These are phyloP conservation scores for Triplophysa yarkandensis DNA, from an alignment of 2,797 vertebrate species.

Conservation along the genomic window DNA sequence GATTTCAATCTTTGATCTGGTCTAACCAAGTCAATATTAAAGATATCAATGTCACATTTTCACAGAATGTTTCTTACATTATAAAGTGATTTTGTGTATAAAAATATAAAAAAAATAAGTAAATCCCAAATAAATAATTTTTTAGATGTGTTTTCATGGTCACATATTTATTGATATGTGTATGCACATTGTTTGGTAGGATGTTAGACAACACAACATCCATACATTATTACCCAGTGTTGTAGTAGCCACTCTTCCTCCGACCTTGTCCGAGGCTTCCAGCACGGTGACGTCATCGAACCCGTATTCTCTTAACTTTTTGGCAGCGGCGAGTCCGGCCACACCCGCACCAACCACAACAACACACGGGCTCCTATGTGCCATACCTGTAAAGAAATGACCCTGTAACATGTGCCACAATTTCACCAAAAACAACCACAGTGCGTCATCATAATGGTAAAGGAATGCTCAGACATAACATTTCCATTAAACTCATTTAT, in stretches of 20 bases:
- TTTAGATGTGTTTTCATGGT: too few relatives aligned
- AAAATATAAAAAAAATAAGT: too few relatives aligned
- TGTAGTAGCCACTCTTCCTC: conserved; percentile 56
- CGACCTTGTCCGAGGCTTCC: conserved; percentile 52
- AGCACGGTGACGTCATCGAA: conserved; percentile 58
- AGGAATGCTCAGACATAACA: neutral
- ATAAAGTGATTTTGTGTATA: too few relatives aligned
- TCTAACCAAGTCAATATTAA: too few relatives aligned
- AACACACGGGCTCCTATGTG: conserved; percentile 44
- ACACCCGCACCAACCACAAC: conserved; percentile 60
- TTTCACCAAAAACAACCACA: neutral
- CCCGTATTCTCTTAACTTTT: conserved; percentile 49
- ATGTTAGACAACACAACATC: neutral
- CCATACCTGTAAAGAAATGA: conserved; percentile 18
- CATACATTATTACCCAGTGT: conserved; percentile 48
- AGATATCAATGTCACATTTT: too few relatives aligned
- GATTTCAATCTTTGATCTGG: too few relatives aligned
- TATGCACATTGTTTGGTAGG: too few relatives aligned
- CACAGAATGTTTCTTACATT: too few relatives aligned
- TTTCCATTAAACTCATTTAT: too few relatives aligned
- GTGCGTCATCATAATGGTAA: neutral
- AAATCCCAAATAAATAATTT: too few relatives aligned
- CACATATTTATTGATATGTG: too few relatives aligned
- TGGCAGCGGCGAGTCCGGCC: conserved; percentile 58
- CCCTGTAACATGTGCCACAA: too few relatives aligned